These are phyloP conservation scores for Prunella fulvescens DNA, from an alignment of 2,113 vertebrate genomes.

Conservation along the genomic window DNA sequence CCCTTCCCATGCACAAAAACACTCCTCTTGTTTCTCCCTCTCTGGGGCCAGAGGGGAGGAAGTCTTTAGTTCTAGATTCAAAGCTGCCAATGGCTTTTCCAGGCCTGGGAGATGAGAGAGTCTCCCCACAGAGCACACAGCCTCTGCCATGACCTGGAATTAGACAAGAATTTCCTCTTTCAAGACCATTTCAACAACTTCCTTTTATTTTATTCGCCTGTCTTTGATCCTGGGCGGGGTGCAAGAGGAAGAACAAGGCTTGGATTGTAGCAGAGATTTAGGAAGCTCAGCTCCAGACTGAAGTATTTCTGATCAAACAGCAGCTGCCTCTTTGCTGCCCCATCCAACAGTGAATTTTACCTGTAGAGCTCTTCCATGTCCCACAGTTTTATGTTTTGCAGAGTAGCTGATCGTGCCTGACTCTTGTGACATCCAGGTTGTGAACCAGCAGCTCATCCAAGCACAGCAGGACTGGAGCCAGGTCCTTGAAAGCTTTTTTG, in stretches of 20 bases:
- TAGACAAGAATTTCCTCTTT: not conserved
- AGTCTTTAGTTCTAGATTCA: not conserved
- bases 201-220: not conserved
- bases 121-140: not conserved
- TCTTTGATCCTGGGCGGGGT: not conserved
- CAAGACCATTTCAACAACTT: not conserved
- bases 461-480: not conserved
- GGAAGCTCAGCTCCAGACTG: not conserved
- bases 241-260: not conserved
- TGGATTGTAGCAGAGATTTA: not conserved
- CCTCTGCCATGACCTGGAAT: not conserved
- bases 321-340: not conserved
- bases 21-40: not conserved
- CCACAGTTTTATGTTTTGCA: not conserved
- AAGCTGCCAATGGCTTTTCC: conserved; percentile 29
- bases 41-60: not conserved
- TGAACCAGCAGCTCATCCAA: not conserved
- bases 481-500: conserved; percentile 7
- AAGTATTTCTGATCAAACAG: not conserved
- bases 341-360: not conserved
- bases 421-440: not conserved
- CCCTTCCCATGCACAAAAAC: not conserved
- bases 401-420: not conserved
- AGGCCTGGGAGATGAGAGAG: not conserved
- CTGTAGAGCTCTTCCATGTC: not conserved